These are phyloP conservation scores for Teinopalpus imperialis DNA, from an alignment of 2,888 invertebrate genomes.

Conservation along the genomic window DNA sequence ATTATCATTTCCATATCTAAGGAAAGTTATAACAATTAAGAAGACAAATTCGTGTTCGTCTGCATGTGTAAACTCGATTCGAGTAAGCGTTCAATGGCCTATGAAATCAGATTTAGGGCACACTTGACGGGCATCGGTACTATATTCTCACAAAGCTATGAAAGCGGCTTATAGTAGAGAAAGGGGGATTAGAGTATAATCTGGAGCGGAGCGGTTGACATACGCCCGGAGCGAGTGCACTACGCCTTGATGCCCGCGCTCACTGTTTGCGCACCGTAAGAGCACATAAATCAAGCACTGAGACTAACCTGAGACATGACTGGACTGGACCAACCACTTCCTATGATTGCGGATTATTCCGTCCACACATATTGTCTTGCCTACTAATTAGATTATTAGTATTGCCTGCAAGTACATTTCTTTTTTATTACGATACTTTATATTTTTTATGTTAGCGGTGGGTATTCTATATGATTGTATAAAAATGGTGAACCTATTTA, in stretches of 20 bases:
- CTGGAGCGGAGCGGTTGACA: conserved; percentile 73
- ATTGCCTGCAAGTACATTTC: no score
- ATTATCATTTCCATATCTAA: no score
- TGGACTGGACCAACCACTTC: conserved; percentile 33
- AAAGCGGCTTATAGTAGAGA: conserved; percentile 74
- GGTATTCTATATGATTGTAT: no score
- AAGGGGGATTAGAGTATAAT: conserved; percentile 76
- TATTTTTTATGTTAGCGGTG: no score
- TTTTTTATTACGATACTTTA: no score
- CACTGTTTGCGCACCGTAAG: conserved; percentile 48
- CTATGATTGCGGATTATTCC: conserved; percentile 22
- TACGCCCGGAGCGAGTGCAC: conserved; percentile 55
- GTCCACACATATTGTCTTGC: conserved; percentile 2
- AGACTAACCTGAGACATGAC: conserved; percentile 28
- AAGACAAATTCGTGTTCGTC: conserved; percentile 6
- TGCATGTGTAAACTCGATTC: conserved; percentile 2
- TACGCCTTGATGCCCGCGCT: conserved; percentile 29
- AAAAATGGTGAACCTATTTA: background rate
- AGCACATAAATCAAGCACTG: conserved; percentile 37
- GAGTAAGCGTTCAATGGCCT: conserved; percentile 27
- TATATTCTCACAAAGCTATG: conserved; percentile 71
- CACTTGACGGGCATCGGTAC: conserved; percentile 69
- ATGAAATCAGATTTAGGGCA: conserved; percentile 65
- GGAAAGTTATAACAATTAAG: no score
- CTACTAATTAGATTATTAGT: no score